phyloP scores from a whole-genome alignment of 2,797 vertebrate species.

The Leuciscus waleckii region DNA sequence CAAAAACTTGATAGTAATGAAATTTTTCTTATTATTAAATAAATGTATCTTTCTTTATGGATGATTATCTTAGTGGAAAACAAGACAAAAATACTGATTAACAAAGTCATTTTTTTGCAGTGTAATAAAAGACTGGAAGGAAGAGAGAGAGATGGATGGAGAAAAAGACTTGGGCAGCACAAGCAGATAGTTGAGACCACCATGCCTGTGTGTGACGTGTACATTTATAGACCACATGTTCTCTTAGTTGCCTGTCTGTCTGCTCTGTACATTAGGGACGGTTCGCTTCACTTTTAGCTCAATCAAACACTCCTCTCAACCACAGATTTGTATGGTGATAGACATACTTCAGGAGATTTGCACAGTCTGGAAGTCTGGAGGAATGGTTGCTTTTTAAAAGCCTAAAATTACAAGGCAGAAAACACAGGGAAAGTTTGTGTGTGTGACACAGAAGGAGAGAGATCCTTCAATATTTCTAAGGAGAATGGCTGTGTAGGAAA shows the following conservation, averaged over 20 bases:
- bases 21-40: not conserved
- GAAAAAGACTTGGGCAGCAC: slow-evolving; percentile 42
- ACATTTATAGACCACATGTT: slow-evolving; percentile 64
- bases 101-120: not conserved
- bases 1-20: too few species aligned
- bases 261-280: slow-evolving; percentile 69
- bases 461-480: slow-evolving; percentile 49
- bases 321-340: slow-evolving; percentile 71
- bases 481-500: slow-evolving; percentile 59
- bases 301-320: slow-evolving; percentile 63
- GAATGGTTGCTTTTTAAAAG: slow-evolving; percentile 60
- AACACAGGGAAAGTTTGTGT: slow-evolving; percentile 43
- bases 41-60: not conserved
- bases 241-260: slow-evolving; percentile 65
- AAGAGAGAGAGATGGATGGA: slow-evolving; percentile 28
- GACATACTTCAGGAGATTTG: slow-evolving; percentile 67
- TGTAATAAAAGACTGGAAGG: slow-evolving; percentile 12
- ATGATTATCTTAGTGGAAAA: not conserved
- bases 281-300: slow-evolving; percentile 64
- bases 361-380: slow-evolving; percentile 68
- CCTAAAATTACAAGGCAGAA: slow-evolving; percentile 51
- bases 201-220: slow-evolving; percentile 72
- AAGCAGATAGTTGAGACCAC: slow-evolving; percentile 75
- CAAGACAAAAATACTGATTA: not conserved
- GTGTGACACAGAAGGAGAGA: slow-evolving; percentile 54